Conservation (phyloP, 2,113 vertebrate species). For the Neolamprologus brichardi region DNA sequence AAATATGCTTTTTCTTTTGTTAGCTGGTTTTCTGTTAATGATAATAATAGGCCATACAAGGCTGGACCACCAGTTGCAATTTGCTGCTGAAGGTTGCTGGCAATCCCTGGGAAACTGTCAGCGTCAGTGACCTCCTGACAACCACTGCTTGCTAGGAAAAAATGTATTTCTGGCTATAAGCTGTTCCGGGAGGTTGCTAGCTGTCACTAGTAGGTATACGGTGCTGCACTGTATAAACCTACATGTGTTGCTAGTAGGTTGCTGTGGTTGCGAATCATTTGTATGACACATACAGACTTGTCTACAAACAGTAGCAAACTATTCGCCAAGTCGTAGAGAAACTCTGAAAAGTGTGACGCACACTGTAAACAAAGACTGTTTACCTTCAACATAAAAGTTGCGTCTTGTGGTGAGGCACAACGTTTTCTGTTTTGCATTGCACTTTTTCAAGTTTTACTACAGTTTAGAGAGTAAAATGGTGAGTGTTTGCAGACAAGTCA, state of each 20-base stretch:
- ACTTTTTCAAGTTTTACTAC: neutral
- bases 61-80: neutral
- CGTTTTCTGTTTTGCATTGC: fast-evolving
- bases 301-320: neutral
- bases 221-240: neutral
- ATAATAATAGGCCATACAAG: neutral
- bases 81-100: neutral
- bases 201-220: neutral
- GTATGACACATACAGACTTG: neutral
- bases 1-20: neutral
- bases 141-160: neutral
- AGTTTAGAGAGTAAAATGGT: neutral
- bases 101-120: neutral
- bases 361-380: neutral
- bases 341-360: neutral
- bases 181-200: neutral
- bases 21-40: neutral
- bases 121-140: neutral
- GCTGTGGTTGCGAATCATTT: neutral
- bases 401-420: neutral
- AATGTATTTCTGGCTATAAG: neutral
- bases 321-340: neutral
- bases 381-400: neutral
- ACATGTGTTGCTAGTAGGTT: neutral
- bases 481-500: neutral